Percentiles rank a stretch among this genome's conserved stretches.
Evolutionary conservation across 2,113 vertebrate genomes (phyloP).

Genomic region (Psittacula cyanocephala): DNA sequence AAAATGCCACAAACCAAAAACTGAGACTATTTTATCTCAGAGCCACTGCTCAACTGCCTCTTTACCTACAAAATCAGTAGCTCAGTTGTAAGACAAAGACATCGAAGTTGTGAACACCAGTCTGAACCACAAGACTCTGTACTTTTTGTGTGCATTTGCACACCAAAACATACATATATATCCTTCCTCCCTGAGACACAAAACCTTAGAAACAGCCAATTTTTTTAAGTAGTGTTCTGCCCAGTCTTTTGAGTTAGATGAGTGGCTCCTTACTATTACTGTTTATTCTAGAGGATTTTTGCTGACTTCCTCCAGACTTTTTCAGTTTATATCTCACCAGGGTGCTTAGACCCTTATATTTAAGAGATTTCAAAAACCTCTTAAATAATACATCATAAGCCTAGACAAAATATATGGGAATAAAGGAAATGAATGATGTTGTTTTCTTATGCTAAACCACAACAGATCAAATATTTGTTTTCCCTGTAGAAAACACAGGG

Average conservation of each 20-base stretch:
- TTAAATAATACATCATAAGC: constrained; percentile 51
- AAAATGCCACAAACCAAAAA: not conserved
- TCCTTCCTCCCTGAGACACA: not conserved
- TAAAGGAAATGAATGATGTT: constrained; percentile 64
- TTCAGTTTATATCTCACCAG: constrained; percentile 60
- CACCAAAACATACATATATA: not conserved
- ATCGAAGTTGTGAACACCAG: not conserved
- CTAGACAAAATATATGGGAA: constrained; percentile 68
- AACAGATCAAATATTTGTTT: constrained; percentile 64
- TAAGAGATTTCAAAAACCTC: constrained; percentile 50
- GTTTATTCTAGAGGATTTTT: constrained; percentile 46
- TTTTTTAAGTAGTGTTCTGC: not conserved
- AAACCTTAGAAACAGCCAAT: not conserved
- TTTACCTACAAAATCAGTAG: not conserved
- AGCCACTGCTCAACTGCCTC: not conserved
- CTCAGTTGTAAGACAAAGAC: not conserved
- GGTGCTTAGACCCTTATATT: constrained; percentile 32
- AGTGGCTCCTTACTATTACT: not conserved
- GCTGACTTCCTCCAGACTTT: constrained; percentile 54
- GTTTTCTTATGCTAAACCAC: constrained; percentile 56
- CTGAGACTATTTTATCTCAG: not conserved
- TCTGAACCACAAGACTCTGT: not conserved
- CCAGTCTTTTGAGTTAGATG: not conserved
- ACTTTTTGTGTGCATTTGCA: not conserved
- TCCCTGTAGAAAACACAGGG: constrained; percentile 49